Evolutionary conservation across 2,888 invertebrate species (phyloP).

Genomic region (Drosophila emarginata): DNA sequence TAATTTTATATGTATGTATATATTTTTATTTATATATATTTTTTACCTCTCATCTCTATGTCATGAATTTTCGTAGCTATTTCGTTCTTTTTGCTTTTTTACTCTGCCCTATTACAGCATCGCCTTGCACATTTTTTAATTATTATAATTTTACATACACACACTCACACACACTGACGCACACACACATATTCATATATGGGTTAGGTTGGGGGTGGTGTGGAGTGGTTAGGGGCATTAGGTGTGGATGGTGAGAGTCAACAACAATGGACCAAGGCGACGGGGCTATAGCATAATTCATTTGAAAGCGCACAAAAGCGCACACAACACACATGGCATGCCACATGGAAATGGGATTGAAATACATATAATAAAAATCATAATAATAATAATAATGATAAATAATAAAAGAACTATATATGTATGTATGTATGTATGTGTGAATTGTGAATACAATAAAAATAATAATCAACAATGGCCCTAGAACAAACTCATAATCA

Average conservation of each 20-base stretch:
- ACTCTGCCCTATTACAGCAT: conserved; percentile 8
- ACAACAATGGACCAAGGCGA: conserved; percentile 67
- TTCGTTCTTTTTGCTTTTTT: conserved; percentile 8
- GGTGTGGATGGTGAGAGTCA: conserved; percentile 15
- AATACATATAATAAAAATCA: conserved; percentile 53
- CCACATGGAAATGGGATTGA: conserved; percentile 64
- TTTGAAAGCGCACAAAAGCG: conserved; percentile 71
- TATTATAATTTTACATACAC: conserved; percentile 68
- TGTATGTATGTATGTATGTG: conserved; percentile 48
- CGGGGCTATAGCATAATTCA: conserved; percentile 69
- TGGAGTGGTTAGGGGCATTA: background rate
- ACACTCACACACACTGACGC: conserved; percentile 21
- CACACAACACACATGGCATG: conserved; percentile 58
- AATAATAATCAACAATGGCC: conserved; percentile 71
- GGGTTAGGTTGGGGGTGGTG: background rate
- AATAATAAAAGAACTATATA: conserved; percentile 29
- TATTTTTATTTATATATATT: background rate
- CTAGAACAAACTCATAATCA: conserved; percentile 37
- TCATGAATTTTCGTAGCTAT: background rate
- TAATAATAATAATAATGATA: conserved; percentile 66
- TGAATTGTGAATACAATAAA: conserved; percentile 70
- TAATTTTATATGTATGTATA: background rate
- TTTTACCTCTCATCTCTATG: conserved; percentile 13
- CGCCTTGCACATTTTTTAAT: conserved; percentile 58
- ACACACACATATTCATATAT: background rate